Evolutionary conservation across 2,888 invertebrate genomes (phyloP), one percentile per base, ranked within the genome.

Genomic region (Elaeidobius kamerunicus): DNA sequence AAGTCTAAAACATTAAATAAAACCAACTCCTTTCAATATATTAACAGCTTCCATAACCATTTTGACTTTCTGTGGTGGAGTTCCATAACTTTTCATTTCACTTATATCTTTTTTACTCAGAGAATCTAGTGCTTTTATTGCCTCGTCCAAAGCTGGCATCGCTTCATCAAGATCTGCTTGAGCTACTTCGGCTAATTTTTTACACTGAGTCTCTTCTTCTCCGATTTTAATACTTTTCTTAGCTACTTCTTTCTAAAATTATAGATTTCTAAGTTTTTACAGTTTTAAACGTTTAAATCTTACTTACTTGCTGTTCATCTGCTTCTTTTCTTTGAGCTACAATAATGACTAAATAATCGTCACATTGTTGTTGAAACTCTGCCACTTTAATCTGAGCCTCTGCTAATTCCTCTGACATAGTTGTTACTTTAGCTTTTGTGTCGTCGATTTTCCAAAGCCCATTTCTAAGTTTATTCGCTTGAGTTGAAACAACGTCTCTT

Each of bases 11-110:
- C n/a, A n/a, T n/a, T n/a, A n/a, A n/a, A 12, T 14, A 6, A 35
- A 9, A 44, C 78, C 79, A 66, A 81, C 81, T 19, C 82, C 76
- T 67, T 81, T 78, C 16, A 94, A 72, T 64, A 92, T 91, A 77
- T 91, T 86, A 0, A 93, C 91, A 11, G 92, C 91, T 72, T 93
- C 91, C 83, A 93, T 80, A 0, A 90, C 89, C 80, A 89, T 89
- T 73, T 91, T 90, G 0, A 94, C 92, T 70, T 91, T 87, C 50
- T 81, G 77, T 1, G 93, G 93, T 1, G 94, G 94, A 54, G 87
- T 84, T 0, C 86, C 85, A 69, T 93, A 94, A 0, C 92, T 91
- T 69, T 91, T 91, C 53, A 94, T 88, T 77, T 94, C 93, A 32
- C 88, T 85, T 49, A 94, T 84, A 67, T 91, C 91, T 67, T 88